Base-by-base conservation (phyloP, 2,113 vertebrate genomes). In the Hyperopisus bebe region DNA sequence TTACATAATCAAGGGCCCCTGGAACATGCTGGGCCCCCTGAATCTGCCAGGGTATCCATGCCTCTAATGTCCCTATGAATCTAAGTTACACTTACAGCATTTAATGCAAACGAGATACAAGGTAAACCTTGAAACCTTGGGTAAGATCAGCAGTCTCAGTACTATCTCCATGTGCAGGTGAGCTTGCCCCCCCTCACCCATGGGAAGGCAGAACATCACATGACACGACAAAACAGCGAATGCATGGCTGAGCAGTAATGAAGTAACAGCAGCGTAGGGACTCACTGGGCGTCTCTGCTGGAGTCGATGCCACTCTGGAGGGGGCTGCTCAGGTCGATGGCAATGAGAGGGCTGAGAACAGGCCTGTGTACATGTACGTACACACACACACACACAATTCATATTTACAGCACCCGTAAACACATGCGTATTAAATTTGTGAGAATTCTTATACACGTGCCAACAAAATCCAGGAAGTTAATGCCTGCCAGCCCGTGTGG, bases 291-390 rank as follows among this genome's bases (percentile, higher is more conserved):
- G 58, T 94, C 94, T 83, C 94, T 92, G 86, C 92, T 96, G 89
- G 97, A 96, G 66, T 91, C 95, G 84, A 96, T 93, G 82, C 94
- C 95, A 88, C 92, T 96, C 90, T 94, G 97, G 27, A 98, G 93
- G 88, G 96, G 94, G 92, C 94, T 94, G 89, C 95, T 96, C 92
- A 97, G 96, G 91, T 98, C 95, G 83, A 99, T 86, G 1, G 97
- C 97, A 91, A 97, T 90, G 70, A 99, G 92, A 47, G 95, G 95
- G 48, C 95, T 97, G 90, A 92, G 94, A 86, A 97, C 91, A 88
- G 95, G 95, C 92, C 98, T 99, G 92, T 3, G 19, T 0, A 77
- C 55, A 85, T 1, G 90, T 0, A 89, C 70, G 89, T 1, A 51
- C 5, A 85, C 77, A 35, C n/a, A 74, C 27, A 86, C 19, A 77